phyloP scores from a whole-genome alignment of 2,113 vertebrate species.

The Mormyrus lacerda region DNA sequence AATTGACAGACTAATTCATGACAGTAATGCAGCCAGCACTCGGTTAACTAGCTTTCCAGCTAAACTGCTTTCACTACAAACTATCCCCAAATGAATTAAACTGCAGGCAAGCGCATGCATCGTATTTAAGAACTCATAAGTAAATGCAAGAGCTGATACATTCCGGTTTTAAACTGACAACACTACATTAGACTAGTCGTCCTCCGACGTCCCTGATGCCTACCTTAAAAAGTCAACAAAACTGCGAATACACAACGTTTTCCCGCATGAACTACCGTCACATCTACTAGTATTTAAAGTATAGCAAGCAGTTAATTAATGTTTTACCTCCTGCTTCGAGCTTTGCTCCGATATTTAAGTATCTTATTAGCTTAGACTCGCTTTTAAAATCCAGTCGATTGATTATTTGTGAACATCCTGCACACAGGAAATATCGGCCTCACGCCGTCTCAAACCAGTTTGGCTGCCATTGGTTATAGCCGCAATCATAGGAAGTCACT shows the following conservation, averaged over 20 bases:
- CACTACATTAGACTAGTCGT: slow-evolving; percentile 10
- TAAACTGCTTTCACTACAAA: not conserved
- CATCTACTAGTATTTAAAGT: not conserved
- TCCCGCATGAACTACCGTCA: not conserved
- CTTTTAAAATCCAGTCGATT: slow-evolving; percentile 38
- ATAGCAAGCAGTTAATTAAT: not conserved
- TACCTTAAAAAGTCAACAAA: slow-evolving; percentile 48
- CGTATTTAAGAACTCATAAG: not conserved
- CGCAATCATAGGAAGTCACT: no score
- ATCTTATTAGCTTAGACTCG: slow-evolving; percentile 35
- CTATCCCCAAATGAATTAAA: not conserved
- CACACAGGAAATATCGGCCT: slow-evolving; percentile 20
- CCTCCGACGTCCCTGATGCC: slow-evolving; percentile 35
- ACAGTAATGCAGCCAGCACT: not conserved
- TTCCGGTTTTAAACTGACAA: slow-evolving; percentile 3
- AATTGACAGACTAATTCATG: not conserved
- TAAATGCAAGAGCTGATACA: not conserved
- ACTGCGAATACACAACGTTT: slow-evolving; percentile 31
- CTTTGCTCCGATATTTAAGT: slow-evolving; percentile 19
- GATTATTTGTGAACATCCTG: slow-evolving; percentile 47
- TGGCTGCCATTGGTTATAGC: slow-evolving; percentile 40
- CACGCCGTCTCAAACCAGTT: slow-evolving; percentile 37
- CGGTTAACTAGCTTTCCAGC: not conserved
- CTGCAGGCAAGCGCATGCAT: not conserved
- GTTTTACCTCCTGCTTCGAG: slow-evolving; percentile 54